These are phyloP conservation scores for Struthidea cinerea DNA, from an alignment of 2,113 vertebrate species.

Conservation along the genomic window DNA sequence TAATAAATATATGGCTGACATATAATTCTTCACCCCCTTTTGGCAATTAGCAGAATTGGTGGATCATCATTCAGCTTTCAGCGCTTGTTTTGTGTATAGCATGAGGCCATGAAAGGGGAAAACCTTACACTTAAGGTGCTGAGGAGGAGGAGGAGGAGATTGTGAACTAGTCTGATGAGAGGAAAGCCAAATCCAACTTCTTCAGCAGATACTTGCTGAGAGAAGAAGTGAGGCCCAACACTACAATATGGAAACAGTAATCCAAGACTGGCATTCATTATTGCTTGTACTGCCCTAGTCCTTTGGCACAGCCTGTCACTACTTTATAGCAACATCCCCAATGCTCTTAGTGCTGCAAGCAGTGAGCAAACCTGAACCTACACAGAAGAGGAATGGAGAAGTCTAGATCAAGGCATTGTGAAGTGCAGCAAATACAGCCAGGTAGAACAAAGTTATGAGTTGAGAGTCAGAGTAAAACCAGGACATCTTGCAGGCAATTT, in stretches of 20 bases:
- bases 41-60: neutral
- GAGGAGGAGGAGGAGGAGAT: neutral
- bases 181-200: neutral
- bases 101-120: neutral
- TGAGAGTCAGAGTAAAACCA: neutral
- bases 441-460: neutral
- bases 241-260: neutral
- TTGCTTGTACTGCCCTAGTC: neutral
- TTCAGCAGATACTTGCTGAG: neutral
- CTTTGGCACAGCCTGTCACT: neutral
- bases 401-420: neutral
- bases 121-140: neutral
- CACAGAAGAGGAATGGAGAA: neutral
- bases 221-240: accelerated
- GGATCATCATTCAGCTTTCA: neutral
- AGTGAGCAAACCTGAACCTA: neutral
- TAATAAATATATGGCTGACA: neutral
- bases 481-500: neutral
- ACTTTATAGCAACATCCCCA: neutral
- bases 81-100: neutral
- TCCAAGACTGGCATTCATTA: neutral
- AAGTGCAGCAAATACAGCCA: neutral
- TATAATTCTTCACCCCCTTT: neutral
- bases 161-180: neutral
- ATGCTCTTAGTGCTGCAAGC: neutral